phyloP scores from a whole-genome alignment of 2,888 invertebrate species.

The Escarpia spicata region DNA sequence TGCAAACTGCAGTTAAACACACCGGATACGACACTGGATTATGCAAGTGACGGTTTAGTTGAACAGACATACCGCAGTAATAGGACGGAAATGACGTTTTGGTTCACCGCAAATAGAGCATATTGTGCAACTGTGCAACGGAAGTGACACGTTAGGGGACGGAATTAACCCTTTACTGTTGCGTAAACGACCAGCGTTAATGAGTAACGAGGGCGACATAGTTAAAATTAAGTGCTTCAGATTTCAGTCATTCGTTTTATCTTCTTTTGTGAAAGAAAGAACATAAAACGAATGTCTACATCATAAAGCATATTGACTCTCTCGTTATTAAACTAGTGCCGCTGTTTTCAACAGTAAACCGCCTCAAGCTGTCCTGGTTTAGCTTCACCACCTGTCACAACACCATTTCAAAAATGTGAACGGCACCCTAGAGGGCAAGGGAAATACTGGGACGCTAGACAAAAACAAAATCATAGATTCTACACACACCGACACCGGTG shows the following conservation, averaged over 20 bases:
- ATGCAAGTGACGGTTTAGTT: background rate
- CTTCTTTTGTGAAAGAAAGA: background rate
- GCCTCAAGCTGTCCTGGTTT: no score
- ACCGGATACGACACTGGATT: background rate
- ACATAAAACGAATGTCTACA: background rate
- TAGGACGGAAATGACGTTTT: background rate
- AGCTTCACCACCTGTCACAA: no score
- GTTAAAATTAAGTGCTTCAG: background rate
- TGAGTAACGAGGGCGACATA: no score
- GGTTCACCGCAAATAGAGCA: background rate
- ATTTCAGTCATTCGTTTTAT: background rate
- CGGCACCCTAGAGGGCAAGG: no score
- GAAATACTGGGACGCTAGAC: no score
- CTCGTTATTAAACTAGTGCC: no score
- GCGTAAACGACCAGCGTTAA: background rate
- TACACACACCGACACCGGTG: no score
- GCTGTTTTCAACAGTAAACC: no score
- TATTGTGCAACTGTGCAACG: background rate
- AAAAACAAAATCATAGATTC: no score
- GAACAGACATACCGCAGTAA: background rate
- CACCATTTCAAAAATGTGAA: no score
- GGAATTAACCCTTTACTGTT: background rate
- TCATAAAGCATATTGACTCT: slow-evolving; percentile 9
- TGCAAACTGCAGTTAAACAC: background rate
- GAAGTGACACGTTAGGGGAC: background rate